These are phyloP conservation scores for Muntiacus reevesi DNA, from an alignment of 2,113 vertebrate species.

Conservation along the genomic window DNA sequence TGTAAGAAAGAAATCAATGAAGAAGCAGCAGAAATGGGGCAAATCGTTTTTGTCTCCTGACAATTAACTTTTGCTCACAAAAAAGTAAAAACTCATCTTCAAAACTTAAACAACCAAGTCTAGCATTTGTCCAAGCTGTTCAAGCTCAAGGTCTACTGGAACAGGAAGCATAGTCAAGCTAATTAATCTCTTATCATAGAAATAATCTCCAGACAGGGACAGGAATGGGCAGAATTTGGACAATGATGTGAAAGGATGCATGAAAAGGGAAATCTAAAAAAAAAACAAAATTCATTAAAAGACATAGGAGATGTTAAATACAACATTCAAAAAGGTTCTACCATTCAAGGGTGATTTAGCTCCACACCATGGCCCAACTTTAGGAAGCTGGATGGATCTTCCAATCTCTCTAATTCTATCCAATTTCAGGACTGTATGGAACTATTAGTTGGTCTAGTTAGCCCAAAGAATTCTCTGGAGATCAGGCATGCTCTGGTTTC, in stretches of 20 bases:
- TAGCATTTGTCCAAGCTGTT: background rate
- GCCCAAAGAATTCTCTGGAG: background rate
- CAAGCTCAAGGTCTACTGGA: background rate
- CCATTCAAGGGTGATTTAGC: background rate
- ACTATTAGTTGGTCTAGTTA: background rate
- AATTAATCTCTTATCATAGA: background rate
- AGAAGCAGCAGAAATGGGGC: background rate
- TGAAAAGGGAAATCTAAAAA: background rate
- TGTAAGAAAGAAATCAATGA: background rate
- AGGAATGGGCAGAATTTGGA: background rate
- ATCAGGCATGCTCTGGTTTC: background rate
- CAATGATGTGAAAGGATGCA: background rate
- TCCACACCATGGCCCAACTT: background rate
- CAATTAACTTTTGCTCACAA: constrained; percentile 24
- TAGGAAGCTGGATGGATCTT: background rate
- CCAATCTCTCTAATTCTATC: background rate
- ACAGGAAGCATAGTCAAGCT: background rate
- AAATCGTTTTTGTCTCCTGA: background rate
- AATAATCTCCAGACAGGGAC: background rate
- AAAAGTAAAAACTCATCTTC: constrained; percentile 15
- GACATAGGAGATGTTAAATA: background rate
- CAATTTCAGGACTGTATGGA: background rate
- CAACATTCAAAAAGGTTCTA: background rate
- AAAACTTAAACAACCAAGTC: background rate
- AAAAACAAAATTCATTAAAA: background rate